phyloP scores from a whole-genome alignment of 2,797 vertebrate genomes.

The Pantherophis vulpinus region DNA sequence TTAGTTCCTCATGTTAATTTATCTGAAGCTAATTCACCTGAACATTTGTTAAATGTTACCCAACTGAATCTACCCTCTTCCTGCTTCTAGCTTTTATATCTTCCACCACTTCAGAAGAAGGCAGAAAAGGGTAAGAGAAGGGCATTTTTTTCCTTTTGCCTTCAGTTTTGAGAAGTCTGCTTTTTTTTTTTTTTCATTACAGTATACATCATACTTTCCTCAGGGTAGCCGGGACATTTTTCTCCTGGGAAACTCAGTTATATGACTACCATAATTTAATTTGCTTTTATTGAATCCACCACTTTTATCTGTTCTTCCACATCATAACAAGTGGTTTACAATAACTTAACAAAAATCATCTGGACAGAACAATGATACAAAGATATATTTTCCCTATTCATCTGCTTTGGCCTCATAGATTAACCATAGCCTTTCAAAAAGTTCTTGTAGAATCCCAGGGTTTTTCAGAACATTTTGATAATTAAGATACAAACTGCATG shows the following conservation, averaged over 20 bases:
- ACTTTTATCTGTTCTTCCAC: constrained; percentile 43
- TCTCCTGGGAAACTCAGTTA: neutral
- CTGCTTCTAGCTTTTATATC: neutral
- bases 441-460: neutral
- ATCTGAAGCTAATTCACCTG: neutral
- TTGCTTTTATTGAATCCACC: constrained; percentile 32
- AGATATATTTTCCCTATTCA: neutral
- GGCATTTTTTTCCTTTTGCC: neutral
- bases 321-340: neutral
- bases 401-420: neutral
- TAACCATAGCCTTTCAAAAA: neutral
- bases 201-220: neutral
- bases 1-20: neutral
- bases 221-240: neutral
- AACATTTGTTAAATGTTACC: neutral
- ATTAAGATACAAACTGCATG: constrained; percentile 28
- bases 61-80: neutral
- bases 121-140: neutral
- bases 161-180: neutral
- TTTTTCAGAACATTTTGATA: neutral
- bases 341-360: neutral
- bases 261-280: neutral
- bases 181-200: neutral
- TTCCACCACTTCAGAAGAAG: neutral
- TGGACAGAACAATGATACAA: neutral